Conservation (phyloP, 2,888 invertebrate genomes). For the Campoplex capitator region DNA sequence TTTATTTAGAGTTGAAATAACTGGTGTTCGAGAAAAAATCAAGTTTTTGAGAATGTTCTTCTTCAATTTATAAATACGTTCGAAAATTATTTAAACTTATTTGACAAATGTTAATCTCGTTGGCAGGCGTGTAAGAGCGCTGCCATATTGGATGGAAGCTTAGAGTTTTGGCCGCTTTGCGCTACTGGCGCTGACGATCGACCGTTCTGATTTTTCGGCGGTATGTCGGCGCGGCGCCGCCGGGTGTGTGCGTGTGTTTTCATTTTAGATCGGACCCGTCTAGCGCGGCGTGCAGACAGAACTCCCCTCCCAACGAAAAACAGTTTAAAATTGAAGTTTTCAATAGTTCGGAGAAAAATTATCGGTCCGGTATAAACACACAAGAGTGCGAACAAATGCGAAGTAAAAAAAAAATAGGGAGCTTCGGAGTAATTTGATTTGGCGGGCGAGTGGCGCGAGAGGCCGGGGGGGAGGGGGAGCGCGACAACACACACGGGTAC, state of each 20-base stretch:
- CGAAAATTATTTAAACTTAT: neutral
- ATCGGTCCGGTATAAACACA: neutral
- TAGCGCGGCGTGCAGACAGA: conserved; percentile 1
- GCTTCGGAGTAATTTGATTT: conserved; percentile 36
- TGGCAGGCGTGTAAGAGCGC: neutral
- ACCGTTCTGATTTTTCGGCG: conserved; percentile 16
- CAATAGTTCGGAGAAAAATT: neutral
- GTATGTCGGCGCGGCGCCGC: conserved; percentile 8
- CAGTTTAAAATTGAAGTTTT: conserved; percentile 1
- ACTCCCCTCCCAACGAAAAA: neutral
- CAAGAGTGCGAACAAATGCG: neutral
- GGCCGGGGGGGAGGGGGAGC: conserved; percentile 19
- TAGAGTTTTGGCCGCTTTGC: neutral
- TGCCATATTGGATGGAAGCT: conserved; percentile 6
- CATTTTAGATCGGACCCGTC: conserved; percentile 27
- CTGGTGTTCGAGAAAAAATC: neutral
- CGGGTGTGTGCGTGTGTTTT: conserved; percentile 16
- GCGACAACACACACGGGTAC: conserved; percentile 21
- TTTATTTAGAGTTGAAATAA: too few relatives aligned
- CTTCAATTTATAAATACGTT: neutral
- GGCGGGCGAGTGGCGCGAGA: conserved; percentile 47
- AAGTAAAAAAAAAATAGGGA: neutral
- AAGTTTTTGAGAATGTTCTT: neutral
- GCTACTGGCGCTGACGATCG: neutral
- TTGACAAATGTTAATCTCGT: neutral